Conservation (phyloP, 2,888 invertebrate genomes). For the Gymnosoma rotundatum region DNA sequence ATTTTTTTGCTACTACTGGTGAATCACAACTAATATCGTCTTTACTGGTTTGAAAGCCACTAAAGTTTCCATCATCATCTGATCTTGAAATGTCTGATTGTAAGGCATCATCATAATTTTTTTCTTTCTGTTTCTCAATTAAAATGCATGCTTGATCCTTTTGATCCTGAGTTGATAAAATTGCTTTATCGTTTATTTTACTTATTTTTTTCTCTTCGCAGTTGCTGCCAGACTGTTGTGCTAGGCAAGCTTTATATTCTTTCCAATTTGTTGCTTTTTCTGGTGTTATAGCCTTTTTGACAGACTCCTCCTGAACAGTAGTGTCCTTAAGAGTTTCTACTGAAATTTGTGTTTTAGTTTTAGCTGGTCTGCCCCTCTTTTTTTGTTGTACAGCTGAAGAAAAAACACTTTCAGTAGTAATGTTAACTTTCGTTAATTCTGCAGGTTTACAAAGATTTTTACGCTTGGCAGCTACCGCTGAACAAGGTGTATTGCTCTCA, state of each 20-base stretch:
- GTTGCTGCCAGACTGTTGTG: conserved; percentile 33
- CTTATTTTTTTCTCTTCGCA: neutral
- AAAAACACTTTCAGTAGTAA: neutral
- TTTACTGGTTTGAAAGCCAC: conserved; percentile 41
- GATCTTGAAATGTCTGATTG: conserved; percentile 44
- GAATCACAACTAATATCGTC: conserved; percentile 48
- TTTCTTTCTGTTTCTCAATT: neutral
- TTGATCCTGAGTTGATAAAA: neutral
- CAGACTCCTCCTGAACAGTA: neutral
- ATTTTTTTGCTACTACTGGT: conserved; percentile 15
- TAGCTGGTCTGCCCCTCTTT: conserved; percentile 48
- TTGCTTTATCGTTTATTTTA: neutral
- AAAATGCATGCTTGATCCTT: neutral
- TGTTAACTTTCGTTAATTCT: neutral
- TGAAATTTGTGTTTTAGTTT: conserved; percentile 18
- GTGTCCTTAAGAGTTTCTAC: neutral
- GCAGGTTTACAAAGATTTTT: conserved; percentile 23
- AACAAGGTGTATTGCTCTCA: conserved; percentile 71
- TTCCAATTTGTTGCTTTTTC: conserved; percentile 72
- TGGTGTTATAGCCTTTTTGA: conserved; percentile 53
- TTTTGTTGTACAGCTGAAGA: conserved; percentile 19
- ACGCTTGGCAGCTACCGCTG: conserved; percentile 30
- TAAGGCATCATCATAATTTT: neutral
- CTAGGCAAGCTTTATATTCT: conserved; percentile 72
- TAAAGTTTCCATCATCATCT: conserved; percentile 35